Conservation (phyloP, 1,140 invertebrate species). For the Tetramorium simillimum region DNA sequence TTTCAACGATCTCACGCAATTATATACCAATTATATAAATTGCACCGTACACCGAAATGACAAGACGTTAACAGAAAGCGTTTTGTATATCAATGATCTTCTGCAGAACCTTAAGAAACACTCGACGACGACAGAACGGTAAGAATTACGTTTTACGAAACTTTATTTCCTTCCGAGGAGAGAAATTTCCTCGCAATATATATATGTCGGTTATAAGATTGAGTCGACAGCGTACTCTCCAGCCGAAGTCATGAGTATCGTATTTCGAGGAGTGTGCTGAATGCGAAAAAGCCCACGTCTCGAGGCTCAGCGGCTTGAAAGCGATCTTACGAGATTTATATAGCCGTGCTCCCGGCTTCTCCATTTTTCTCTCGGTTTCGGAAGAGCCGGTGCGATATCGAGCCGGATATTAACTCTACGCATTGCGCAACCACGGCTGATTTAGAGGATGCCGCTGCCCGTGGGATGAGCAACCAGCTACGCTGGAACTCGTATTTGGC, state of each 20-base stretch:
- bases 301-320: not conserved
- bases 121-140: not conserved
- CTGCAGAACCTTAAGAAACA: not conserved
- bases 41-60: not conserved
- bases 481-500: not conserved
- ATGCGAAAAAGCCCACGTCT: not conserved
- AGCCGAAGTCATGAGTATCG: not conserved
- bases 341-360: not conserved
- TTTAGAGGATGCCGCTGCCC: not conserved
- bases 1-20: not conserved
- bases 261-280: not conserved
- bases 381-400: slow-evolving; percentile 17
- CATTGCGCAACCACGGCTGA: not conserved
- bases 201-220: not conserved
- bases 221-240: not conserved
- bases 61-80: not conserved
- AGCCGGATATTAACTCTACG: slow-evolving; percentile 23
- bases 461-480: not conserved
- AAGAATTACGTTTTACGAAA: not conserved
- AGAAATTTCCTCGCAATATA: not conserved
- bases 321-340: slow-evolving; percentile 6
- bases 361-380: not conserved
- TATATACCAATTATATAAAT: not conserved
- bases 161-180: not conserved
- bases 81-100: not conserved